These are phyloP conservation scores for Leuctra nigra DNA, from an alignment of 2,888 invertebrate species.

Conservation along the genomic window DNA sequence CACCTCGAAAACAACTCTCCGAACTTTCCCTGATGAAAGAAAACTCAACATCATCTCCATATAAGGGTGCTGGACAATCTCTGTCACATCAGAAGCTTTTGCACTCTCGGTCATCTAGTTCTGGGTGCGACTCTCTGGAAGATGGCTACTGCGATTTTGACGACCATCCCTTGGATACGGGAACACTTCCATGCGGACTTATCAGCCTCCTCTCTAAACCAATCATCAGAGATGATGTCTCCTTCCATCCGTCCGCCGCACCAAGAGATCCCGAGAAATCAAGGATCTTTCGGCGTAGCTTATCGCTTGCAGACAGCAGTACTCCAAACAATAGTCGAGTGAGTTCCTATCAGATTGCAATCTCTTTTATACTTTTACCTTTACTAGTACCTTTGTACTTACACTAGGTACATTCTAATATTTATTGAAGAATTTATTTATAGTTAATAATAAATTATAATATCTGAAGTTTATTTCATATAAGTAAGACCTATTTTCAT, in stretches of 20 bases:
- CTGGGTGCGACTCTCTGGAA: conserved; percentile 50
- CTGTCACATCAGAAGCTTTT: conserved; percentile 34
- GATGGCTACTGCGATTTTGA: conserved; percentile 60
- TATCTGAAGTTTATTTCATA: no score
- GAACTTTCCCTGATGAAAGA: conserved; percentile 31
- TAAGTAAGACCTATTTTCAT: no score
- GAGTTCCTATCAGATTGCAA: no score
- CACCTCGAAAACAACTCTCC: conserved; percentile 35
- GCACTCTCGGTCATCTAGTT: conserved; percentile 47
- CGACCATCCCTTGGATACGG: conserved; percentile 38
- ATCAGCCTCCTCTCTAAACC: conserved; percentile 51
- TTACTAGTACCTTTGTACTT: no score
- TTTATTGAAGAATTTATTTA: no score
- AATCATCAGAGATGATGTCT: conserved; percentile 38
- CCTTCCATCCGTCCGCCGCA: conserved; percentile 38
- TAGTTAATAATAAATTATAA: no score
- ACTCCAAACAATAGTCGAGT: conserved; percentile 29
- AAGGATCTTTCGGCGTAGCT: conserved; percentile 16
- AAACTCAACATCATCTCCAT: conserved; percentile 26
- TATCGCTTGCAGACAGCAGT: conserved; percentile 26
- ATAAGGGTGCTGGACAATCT: conserved; percentile 20
- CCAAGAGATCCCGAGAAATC: conserved; percentile 35
- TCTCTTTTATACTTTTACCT: no score
- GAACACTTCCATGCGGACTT: conserved; percentile 45
- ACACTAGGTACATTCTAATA: no score